Base-by-base conservation (phyloP, 2,113 vertebrate species). In the Solenodon paradoxus region DNA sequence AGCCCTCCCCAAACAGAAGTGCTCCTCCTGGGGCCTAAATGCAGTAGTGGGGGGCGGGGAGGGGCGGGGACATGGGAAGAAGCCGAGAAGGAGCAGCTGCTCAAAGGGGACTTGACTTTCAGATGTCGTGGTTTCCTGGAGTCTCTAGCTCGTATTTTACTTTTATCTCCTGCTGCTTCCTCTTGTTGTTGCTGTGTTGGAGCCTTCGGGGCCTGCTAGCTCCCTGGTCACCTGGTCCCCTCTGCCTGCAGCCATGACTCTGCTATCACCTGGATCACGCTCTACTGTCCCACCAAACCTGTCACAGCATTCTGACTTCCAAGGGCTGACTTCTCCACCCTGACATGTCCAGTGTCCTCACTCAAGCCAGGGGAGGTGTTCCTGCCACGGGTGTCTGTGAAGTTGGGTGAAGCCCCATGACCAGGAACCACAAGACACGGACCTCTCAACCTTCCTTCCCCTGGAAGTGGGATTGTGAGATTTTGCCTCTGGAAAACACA, bases 381-480 rank as follows among this genome's bases (percentile, higher is more conserved):
- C 5, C 15, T 19, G 16, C 28, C 1, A 0, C 0, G 15, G 2
- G n/a, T 9, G 9, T 26, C 24, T 1, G 3, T 5, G 7, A 26
- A 38, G 2, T 20, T 35, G 7, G 1, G 22, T 17, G 49, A n/a
- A 7, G 3, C 22, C 22, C 2, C 6, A n/a, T 0, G 9, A 59
- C 28, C 40, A 57, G 69, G 57, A 38, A 45, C 3, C 19, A 47
- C 10, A 28, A 32, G 24, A 12, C 49, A 4, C 5, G 28, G 6
- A 20, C 20, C 8, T 17, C 53, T 55, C 53, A 55, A 8, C 55
- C 57, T 19, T 5, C 11, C 17, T 2, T 63, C 57, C 15, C 38
- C 24, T n/a, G 64, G 69, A 3, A 42, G 51, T 22, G 11, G 69
- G 3, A 7, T 8, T 16, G n/a, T 26, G 17, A 9, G 32, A 40